Conservation (phyloP, 2,888 invertebrate species). For the Sipha maydis region DNA sequence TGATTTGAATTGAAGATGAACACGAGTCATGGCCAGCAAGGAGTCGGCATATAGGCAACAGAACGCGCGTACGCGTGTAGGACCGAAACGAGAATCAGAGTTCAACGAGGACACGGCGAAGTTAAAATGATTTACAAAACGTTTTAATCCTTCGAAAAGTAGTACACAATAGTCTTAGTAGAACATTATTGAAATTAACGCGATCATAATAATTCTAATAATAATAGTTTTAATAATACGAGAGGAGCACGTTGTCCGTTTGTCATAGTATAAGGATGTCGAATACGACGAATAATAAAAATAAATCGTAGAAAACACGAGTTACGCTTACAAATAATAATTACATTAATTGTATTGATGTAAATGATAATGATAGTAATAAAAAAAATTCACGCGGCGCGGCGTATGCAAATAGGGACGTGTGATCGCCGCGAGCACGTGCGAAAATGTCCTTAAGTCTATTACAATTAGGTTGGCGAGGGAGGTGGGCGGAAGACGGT, state of each 20-base stretch:
- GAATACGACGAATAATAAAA: not conserved
- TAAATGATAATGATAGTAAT: no score
- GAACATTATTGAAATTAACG: not conserved
- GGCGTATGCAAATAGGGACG: no score
- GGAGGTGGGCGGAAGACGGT: not conserved
- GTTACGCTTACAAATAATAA: no score
- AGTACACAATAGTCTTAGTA: not conserved
- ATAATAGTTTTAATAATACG: not conserved
- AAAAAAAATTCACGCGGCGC: no score
- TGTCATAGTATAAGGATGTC: not conserved
- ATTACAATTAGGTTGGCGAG: no score
- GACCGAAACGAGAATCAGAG: not conserved
- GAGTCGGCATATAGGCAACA: constrained; percentile 17
- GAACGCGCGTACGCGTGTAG: not conserved
- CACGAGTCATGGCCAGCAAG: not conserved
- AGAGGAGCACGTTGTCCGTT: not conserved
- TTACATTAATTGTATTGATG: no score
- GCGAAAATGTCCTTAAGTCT: no score
- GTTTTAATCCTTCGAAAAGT: not conserved
- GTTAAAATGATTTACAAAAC: not conserved
- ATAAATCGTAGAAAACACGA: no score
- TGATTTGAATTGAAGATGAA: not conserved
- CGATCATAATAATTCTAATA: not conserved
- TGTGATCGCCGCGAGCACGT: no score
- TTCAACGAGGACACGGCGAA: not conserved